A percentile compares a stretch with the other conserved stretches of the same genome.
These are phyloP conservation scores for Drosophila parthenogenetica DNA, from an alignment of 2,888 invertebrate species.

Conservation along the genomic window DNA sequence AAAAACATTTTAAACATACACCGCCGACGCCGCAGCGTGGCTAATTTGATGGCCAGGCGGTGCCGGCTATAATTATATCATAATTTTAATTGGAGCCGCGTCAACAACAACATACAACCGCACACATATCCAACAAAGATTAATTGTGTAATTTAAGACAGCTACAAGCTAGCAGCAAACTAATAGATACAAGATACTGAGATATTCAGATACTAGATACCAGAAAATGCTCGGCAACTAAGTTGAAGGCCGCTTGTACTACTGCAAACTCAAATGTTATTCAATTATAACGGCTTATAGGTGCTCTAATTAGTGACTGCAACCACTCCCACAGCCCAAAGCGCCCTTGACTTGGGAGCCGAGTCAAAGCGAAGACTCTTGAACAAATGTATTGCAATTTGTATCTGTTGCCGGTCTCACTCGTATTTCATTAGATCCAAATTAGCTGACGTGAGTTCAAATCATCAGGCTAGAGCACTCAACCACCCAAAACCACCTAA, in stretches of 20 bases:
- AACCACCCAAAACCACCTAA: background rate
- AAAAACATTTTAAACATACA: slow-evolving; percentile 36
- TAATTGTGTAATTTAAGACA: slow-evolving; percentile 63
- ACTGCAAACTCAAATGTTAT: slow-evolving; percentile 33
- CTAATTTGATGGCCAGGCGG: slow-evolving; percentile 65
- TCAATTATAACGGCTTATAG: slow-evolving; percentile 66
- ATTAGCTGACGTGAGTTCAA: slow-evolving; percentile 65
- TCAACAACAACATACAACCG: slow-evolving; percentile 21
- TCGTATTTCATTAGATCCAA: slow-evolving; percentile 66
- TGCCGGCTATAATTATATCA: slow-evolving; percentile 69
- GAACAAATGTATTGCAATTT: slow-evolving; percentile 70
- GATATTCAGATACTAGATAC: background rate
- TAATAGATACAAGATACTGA: slow-evolving; percentile 32
- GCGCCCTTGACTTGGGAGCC: slow-evolving; percentile 7
- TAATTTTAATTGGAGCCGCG: slow-evolving; percentile 72
- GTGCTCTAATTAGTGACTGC: slow-evolving; percentile 49
- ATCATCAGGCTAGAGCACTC: slow-evolving; percentile 22
- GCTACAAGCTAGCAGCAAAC: slow-evolving; percentile 23
- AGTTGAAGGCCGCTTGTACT: slow-evolving; percentile 39
- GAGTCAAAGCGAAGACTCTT: slow-evolving; percentile 30
- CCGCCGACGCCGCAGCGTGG: slow-evolving; percentile 17
- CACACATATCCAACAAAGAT: slow-evolving; percentile 56
- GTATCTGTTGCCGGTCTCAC: slow-evolving; percentile 49
- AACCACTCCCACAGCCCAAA: slow-evolving; percentile 22
- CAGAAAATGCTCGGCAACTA: slow-evolving; percentile 23